A percentile compares a stretch with the other conserved stretches of the same genome.
These are phyloP conservation scores for Gallinago stenura DNA, from an alignment of 2,797 vertebrate species.

Conservation along the genomic window DNA sequence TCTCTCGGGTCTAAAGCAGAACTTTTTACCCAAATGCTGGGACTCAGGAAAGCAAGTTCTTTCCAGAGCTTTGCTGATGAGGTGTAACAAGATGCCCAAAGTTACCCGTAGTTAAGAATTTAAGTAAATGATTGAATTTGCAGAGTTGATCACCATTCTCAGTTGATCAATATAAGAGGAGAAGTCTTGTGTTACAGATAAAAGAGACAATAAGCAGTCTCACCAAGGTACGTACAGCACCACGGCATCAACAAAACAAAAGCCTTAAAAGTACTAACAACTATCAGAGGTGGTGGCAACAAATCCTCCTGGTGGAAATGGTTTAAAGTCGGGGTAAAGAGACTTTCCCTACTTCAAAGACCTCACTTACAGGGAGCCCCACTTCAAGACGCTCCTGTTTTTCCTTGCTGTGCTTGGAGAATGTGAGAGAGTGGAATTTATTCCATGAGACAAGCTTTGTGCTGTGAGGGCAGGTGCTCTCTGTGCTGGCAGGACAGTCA, in stretches of 20 bases:
- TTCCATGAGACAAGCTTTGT: not conserved
- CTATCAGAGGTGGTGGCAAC: not conserved
- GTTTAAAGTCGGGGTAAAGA: not conserved
- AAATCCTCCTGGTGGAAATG: not conserved
- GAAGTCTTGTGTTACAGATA: not conserved
- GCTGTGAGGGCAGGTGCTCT: not conserved
- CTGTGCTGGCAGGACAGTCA: not conserved
- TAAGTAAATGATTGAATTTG: not conserved
- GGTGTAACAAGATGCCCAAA: not conserved
- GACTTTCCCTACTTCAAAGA: not conserved
- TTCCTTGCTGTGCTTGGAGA: not conserved
- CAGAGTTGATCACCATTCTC: not conserved
- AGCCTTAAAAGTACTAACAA: not conserved
- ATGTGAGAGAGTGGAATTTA: not conserved
- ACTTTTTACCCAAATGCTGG: not conserved
- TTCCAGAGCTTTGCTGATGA: not conserved
- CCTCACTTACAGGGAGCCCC: not conserved
- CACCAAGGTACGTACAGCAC: not conserved
- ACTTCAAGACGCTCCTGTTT: accelerated
- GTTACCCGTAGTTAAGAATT: not conserved
- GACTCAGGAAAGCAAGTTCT: not conserved
- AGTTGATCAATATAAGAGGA: not conserved
- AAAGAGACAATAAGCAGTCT: not conserved
- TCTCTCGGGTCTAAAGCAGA: not conserved
- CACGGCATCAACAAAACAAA: not conserved